These are phyloP conservation scores for Colletes latitarsis DNA, from an alignment of 1,140 invertebrate species.

Conservation along the genomic window DNA sequence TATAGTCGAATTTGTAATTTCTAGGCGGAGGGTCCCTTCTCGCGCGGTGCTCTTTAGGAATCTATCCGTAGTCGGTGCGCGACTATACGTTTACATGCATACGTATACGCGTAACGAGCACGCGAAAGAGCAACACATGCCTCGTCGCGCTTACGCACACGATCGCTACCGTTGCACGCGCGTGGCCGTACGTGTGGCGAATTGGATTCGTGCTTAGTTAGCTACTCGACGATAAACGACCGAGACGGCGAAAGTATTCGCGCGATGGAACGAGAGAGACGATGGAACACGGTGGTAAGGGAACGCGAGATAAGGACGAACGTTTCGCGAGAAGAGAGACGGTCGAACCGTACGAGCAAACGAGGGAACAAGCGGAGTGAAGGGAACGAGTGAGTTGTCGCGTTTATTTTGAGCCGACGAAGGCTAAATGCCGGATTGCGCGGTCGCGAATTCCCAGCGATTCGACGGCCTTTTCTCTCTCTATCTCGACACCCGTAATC, in stretches of 20 bases:
- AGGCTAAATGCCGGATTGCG: constrained; percentile 70
- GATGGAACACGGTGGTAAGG: neutral
- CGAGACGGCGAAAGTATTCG: constrained; percentile 29
- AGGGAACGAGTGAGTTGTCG: constrained; percentile 67
- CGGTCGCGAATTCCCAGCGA: constrained; percentile 64
- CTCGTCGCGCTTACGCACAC: neutral
- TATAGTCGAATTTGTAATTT: too few relatives aligned
- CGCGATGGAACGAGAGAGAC: neutral
- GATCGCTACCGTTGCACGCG: constrained; percentile 3
- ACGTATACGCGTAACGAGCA: neutral
- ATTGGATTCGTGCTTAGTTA: constrained; percentile 53
- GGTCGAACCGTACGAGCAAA: constrained; percentile 1
- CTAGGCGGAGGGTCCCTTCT: too few relatives aligned
- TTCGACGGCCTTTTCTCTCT: constrained; percentile 54
- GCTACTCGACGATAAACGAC: constrained; percentile 34
- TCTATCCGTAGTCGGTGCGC: neutral
- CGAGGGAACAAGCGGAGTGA: neutral
- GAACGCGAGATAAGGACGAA: constrained; percentile 14
- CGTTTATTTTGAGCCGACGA: constrained; percentile 75
- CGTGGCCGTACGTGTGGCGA: constrained; percentile 44
- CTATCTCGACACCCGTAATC: constrained; percentile 8
- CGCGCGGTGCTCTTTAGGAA: constrained; percentile 27
- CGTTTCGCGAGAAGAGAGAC: neutral
- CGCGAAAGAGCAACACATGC: constrained; percentile 43
- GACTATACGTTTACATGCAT: neutral